Evolutionary conservation across 1,140 invertebrate genomes (phyloP).

Genomic region (Pinna nobilis): DNA sequence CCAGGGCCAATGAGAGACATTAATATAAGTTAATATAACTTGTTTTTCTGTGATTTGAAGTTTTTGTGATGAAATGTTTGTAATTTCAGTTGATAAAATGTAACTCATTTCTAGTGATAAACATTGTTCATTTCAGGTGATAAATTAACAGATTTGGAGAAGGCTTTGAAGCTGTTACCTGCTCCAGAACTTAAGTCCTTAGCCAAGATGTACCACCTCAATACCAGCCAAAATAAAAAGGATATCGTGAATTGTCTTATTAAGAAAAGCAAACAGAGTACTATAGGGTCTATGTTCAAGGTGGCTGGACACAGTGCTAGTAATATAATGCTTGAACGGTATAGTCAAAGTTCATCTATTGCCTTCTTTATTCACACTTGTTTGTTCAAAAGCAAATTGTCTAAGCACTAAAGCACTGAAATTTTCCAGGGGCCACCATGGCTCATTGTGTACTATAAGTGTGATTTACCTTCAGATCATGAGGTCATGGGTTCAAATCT

Average conservation of each 20-base stretch:
- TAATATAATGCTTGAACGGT: conserved; percentile 56
- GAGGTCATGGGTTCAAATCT: no score
- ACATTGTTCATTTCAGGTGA: conserved; percentile 64
- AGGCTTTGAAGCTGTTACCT: conserved; percentile 63
- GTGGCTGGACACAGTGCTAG: conserved; percentile 32
- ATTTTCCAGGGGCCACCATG: no score
- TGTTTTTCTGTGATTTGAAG: no score
- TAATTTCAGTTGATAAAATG: background rate
- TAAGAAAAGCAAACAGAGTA: conserved; percentile 68
- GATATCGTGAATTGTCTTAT: conserved; percentile 60
- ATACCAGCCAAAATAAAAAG: conserved; percentile 51
- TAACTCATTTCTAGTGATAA: background rate
- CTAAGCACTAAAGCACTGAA: no score
- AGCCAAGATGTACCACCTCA: conserved; percentile 68
- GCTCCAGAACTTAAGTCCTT: conserved; percentile 68
- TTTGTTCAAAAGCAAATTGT: no score
- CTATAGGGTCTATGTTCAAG: conserved; percentile 59
- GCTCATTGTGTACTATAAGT: no score
- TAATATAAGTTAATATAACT: no score
- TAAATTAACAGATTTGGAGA: conserved; percentile 61
- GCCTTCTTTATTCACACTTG: no score
- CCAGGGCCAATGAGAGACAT: no score
- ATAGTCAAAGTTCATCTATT: background rate
- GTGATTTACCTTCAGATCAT: no score
- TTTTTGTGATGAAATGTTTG: conserved; percentile 41